Evolutionary conservation across 2,113 vertebrate genomes (phyloP).

Genomic region (Alosa alosa): DNA sequence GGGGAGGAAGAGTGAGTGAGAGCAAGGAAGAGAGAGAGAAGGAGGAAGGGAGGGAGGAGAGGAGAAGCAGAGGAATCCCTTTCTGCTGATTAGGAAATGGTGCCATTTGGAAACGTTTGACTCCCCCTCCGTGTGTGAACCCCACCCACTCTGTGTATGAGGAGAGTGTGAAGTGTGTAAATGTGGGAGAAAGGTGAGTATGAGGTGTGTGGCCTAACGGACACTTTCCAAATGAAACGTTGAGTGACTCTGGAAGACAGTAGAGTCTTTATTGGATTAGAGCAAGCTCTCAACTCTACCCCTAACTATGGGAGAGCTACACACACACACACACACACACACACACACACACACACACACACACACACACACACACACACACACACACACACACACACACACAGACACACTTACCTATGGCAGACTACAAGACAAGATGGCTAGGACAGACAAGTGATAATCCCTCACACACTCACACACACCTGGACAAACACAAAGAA

Average conservation of each 20-base stretch:
- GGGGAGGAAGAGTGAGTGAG: not conserved
- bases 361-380: not conserved
- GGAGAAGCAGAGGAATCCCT: slow-evolving; percentile 10
- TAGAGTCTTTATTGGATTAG: not conserved
- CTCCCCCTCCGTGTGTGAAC: not conserved
- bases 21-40: not conserved
- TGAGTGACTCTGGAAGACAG: not conserved
- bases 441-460: no score
- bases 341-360: not conserved
- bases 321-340: not conserved
- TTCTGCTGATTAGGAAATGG: slow-evolving; percentile 12
- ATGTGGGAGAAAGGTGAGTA: not conserved
- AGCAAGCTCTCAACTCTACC: not conserved
- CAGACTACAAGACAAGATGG: no score
- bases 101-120: slow-evolving; percentile 13
- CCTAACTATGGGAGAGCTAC: not conserved
- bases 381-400: not conserved
- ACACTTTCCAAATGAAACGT: not conserved
- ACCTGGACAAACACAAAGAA: no score
- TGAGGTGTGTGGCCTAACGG: not conserved
- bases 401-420: not conserved
- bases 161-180: not conserved
- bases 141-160: not conserved
- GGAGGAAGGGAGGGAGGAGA: not conserved
- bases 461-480: no score